phyloP scores from a whole-genome alignment of 1,140 invertebrate species.

The Stegodyphus dumicola region DNA sequence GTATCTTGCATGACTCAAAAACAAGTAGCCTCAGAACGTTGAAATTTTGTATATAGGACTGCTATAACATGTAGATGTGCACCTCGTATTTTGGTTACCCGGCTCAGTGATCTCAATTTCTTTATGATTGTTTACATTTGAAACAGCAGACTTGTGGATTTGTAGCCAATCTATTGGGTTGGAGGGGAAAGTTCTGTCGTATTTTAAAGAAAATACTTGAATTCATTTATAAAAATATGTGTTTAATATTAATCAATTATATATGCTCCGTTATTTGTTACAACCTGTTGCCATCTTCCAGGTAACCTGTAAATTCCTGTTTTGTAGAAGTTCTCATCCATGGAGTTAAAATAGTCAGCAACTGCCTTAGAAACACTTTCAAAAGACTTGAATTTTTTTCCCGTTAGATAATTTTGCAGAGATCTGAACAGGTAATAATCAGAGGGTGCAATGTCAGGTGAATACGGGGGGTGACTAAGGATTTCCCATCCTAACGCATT shows the following conservation, averaged over 20 bases:
- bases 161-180: too few species aligned
- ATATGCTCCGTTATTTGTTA: constrained; percentile 12
- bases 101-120: too few species aligned
- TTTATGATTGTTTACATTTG: too few species aligned
- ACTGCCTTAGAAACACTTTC: constrained; percentile 43
- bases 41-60: too few species aligned
- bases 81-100: too few species aligned
- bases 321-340: constrained; percentile 6
- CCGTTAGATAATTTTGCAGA: constrained; percentile 39
- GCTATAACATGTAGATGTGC: too few species aligned
- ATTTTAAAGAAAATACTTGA: constrained; percentile 14
- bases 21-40: too few species aligned
- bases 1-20: too few species aligned
- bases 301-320: constrained; percentile 12
- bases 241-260: constrained; percentile 18
- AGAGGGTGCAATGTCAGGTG: constrained; percentile 65
- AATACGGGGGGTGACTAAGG: not conserved
- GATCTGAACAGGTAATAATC: constrained; percentile 63
- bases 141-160: too few species aligned
- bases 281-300: constrained; percentile 8
- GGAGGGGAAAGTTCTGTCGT: constrained; percentile 8
- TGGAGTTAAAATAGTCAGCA: constrained; percentile 19
- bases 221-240: constrained; percentile 11
- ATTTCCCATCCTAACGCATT: constrained; percentile 5
- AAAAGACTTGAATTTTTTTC: constrained; percentile 47